Percentiles rank a stretch among this genome's conserved stretches.
These are phyloP conservation scores for Athripsodes cinereus DNA, from an alignment of 2,888 invertebrate species.

Conservation along the genomic window DNA sequence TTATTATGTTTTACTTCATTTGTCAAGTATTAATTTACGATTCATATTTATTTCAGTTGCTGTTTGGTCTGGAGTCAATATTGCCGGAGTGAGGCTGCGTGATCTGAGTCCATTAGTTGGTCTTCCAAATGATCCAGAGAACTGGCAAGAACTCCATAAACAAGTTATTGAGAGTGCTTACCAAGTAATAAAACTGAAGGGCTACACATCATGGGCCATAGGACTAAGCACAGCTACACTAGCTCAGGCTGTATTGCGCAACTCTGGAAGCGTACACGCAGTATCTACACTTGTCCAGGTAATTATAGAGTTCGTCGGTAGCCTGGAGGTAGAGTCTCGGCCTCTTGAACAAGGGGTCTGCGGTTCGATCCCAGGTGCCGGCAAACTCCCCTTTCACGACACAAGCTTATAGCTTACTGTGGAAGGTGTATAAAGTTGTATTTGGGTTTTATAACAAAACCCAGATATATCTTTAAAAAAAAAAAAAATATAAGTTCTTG, in stretches of 20 bases:
- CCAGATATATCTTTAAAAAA: too few species aligned
- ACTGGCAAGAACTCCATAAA: constrained; percentile 73
- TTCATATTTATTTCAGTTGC: constrained; percentile 61
- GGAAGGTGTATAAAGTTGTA: too few species aligned
- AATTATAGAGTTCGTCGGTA: constrained; percentile 31
- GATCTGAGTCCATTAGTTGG: constrained; percentile 74
- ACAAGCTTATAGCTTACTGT: too few species aligned
- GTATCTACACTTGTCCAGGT: constrained; percentile 75
- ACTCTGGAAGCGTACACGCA: constrained; percentile 69
- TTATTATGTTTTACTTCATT: too few species aligned
- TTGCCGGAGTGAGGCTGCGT: constrained; percentile 79
- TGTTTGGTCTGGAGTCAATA: constrained; percentile 90
- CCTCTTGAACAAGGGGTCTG: too few species aligned
- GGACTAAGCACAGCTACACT: constrained; percentile 72
- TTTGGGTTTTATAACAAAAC: too few species aligned
- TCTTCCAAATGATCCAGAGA: constrained; percentile 64
- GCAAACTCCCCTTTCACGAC: too few species aligned
- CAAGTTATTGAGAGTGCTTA: constrained; percentile 83
- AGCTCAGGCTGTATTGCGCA: constrained; percentile 63
- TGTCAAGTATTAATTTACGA: not conserved
- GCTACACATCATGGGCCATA: constrained; percentile 89
- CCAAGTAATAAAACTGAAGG: constrained; percentile 81
- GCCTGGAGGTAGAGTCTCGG: too few species aligned
- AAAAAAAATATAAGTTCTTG: too few species aligned
- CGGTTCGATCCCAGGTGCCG: too few species aligned